Conservation (phyloP, 2,113 vertebrate species). For the Pavo muticus region DNA sequence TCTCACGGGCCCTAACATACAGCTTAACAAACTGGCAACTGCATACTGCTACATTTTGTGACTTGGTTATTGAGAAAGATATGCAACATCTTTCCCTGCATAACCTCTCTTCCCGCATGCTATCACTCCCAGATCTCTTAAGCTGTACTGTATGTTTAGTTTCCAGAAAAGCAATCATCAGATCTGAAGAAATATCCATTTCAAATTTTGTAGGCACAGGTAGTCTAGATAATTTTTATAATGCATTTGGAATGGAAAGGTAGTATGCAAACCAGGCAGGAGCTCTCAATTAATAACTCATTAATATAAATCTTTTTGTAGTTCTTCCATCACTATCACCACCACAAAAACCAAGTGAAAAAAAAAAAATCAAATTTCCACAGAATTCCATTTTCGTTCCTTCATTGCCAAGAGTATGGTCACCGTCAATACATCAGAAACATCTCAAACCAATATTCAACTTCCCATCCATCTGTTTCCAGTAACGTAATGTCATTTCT, state of each 20-base stretch:
- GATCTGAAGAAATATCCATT: neutral
- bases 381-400: slow-evolving; percentile 28
- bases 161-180: slow-evolving; percentile 20
- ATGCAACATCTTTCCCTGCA: neutral
- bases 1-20: neutral
- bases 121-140: neutral
- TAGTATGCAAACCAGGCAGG: slow-evolving; percentile 26
- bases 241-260: neutral
- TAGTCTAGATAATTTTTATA: neutral
- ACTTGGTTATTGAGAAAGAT: neutral
- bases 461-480: neutral
- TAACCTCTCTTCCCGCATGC: neutral
- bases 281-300: slow-evolving; percentile 47
- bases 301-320: slow-evolving; percentile 34
- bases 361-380: slow-evolving; percentile 7
- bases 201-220: slow-evolving; percentile 19
- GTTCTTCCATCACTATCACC: slow-evolving; percentile 35
- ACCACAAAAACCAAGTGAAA: slow-evolving; percentile 9
- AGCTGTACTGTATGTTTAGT: neutral
- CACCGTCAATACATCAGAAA: neutral
- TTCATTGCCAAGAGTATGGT: neutral
- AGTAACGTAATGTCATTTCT: neutral
- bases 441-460: neutral
- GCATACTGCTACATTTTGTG: neutral
- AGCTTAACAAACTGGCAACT: neutral